Evolutionary conservation across 1,140 invertebrate species (phyloP).

Genomic region (Parapsyche elsis): DNA sequence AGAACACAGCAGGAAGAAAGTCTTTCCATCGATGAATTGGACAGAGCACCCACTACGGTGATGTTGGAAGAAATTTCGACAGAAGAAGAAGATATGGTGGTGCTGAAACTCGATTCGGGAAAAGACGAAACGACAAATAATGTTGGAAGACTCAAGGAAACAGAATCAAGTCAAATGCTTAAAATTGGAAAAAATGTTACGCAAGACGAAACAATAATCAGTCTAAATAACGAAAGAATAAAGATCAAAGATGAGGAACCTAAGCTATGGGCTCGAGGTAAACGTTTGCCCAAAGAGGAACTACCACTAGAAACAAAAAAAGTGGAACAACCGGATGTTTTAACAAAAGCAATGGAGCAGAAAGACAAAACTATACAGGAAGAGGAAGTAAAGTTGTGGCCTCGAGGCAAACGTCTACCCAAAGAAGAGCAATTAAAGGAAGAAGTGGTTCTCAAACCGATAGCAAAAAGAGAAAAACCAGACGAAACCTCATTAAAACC

Average conservation of each 20-base stretch:
- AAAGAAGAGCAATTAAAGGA: conserved; percentile 60
- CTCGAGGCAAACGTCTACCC: conserved; percentile 59
- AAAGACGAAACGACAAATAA: conserved; percentile 10
- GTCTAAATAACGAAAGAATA: conserved; percentile 53
- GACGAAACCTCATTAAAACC: conserved; percentile 60
- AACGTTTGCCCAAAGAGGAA: conserved; percentile 27
- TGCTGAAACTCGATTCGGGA: conserved; percentile 57
- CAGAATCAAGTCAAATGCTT: neutral
- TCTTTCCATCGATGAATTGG: conserved; percentile 10
- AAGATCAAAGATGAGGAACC: conserved; percentile 59
- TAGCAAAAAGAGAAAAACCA: conserved; percentile 55
- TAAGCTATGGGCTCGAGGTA: conserved; percentile 61
- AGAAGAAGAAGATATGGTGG: conserved; percentile 60
- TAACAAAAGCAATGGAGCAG: too few relatives aligned
- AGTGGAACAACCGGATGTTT: neutral
- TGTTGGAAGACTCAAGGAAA: neutral
- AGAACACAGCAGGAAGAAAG: conserved; percentile 60
- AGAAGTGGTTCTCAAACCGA: conserved; percentile 61
- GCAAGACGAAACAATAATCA: conserved; percentile 1
- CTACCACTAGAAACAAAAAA: conserved; percentile 5
- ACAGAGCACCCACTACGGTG: conserved; percentile 31
- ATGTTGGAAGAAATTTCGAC: conserved; percentile 53
- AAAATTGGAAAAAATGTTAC: neutral
- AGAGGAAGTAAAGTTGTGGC: conserved; percentile 57
- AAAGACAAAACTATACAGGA: neutral